Percentiles rank a stretch among this genome's conserved stretches.
phyloP scores from a whole-genome alignment of 2,888 invertebrate genomes.

The Melinopterus prodromus region DNA sequence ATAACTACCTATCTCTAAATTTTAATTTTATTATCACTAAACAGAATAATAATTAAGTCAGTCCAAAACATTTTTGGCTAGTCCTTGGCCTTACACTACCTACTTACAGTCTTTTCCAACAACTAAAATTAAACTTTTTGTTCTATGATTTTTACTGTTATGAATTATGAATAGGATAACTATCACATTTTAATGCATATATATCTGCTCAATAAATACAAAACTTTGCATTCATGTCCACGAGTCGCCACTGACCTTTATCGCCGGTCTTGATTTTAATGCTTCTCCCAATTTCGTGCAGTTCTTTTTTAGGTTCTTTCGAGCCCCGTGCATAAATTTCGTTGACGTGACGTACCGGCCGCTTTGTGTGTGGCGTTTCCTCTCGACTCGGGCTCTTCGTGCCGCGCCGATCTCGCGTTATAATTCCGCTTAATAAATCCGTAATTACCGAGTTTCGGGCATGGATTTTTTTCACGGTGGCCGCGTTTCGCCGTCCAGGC shows the following conservation, averaged over 20 bases:
- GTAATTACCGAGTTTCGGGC: conserved; percentile 4
- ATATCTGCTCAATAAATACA: background rate
- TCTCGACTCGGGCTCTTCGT: background rate
- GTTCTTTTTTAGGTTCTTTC: background rate
- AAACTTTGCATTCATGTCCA: background rate
- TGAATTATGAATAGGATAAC: too few relatives aligned
- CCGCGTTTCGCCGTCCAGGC: background rate
- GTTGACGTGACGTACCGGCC: background rate
- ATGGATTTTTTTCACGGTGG: background rate
- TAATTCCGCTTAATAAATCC: conserved; percentile 4
- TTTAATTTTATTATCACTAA: too few relatives aligned
- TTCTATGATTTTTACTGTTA: too few relatives aligned
- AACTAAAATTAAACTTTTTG: too few relatives aligned
- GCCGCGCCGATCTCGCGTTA: background rate
- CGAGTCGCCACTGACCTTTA: background rate
- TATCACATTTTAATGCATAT: background rate
- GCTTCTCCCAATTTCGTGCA: background rate
- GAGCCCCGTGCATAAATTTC: background rate
- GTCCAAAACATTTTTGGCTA: too few relatives aligned
- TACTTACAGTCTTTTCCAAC: too few relatives aligned
- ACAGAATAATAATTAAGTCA: too few relatives aligned
- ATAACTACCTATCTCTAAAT: too few relatives aligned
- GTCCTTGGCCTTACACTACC: too few relatives aligned
- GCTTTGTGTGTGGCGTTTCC: conserved; percentile 4
- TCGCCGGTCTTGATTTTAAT: background rate